These are phyloP conservation scores for Denticeps clupeoides DNA, from an alignment of 2,797 vertebrate species.

Conservation along the genomic window DNA sequence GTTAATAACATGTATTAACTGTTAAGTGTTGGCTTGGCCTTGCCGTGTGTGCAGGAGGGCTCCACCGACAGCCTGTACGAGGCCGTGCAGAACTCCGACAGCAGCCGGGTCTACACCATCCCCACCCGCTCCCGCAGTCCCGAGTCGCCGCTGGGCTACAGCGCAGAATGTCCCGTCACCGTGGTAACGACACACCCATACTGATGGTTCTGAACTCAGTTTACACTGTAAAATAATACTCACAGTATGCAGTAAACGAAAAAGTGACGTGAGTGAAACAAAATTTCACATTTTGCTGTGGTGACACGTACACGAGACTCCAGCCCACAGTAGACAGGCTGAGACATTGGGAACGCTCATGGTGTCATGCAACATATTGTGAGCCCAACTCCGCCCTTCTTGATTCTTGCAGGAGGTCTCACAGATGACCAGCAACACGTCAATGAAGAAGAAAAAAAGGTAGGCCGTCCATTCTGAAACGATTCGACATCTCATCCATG, in stretches of 20 bases:
- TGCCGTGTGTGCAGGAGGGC: slow-evolving; percentile 67
- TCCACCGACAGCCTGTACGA: slow-evolving; percentile 90
- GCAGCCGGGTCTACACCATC: slow-evolving; percentile 40
- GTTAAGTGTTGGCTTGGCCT: background rate
- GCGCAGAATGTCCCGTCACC: slow-evolving; percentile 47
- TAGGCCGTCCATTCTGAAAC: slow-evolving; percentile 57
- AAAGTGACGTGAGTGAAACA: background rate
- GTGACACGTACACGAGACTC: no score
- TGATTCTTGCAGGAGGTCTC: slow-evolving; percentile 62
- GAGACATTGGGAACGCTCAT: no score
- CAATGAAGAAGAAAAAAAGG: slow-evolving; percentile 66
- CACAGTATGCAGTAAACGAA: background rate
- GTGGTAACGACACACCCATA: slow-evolving; percentile 52
- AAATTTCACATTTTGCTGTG: background rate
- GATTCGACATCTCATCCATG: no score
- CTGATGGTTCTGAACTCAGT: background rate
- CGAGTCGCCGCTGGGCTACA: slow-evolving; percentile 34
- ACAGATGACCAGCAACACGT: slow-evolving; percentile 49
- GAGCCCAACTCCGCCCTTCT: slow-evolving; percentile 16
- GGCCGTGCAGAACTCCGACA: slow-evolving; percentile 58
- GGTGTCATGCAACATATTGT: background rate
- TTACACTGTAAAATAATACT: background rate
- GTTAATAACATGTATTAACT: background rate
- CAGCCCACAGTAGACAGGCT: no score
- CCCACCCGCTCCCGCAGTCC: slow-evolving; percentile 45